These are phyloP conservation scores for Ylistrum balloti DNA, from an alignment of 1,140 invertebrate species.

Conservation along the genomic window DNA sequence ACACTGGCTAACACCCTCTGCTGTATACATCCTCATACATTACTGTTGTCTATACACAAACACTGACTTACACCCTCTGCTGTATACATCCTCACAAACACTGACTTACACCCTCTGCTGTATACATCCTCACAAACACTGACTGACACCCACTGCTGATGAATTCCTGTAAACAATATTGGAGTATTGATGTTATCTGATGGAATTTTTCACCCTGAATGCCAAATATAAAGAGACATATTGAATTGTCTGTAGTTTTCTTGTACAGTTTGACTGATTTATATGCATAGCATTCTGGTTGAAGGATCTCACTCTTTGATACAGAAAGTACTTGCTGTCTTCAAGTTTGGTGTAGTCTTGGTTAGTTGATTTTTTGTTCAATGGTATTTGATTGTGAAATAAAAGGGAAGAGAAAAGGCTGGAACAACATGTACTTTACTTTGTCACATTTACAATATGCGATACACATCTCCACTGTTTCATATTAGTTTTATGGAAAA, in stretches of 20 bases:
- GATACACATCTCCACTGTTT: neutral
- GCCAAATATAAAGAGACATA: constrained; percentile 25
- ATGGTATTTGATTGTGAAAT: neutral
- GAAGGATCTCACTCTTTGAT: neutral
- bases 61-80: too few relatives aligned
- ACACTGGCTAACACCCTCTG: too few relatives aligned
- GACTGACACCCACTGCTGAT: neutral
- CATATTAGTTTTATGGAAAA: neutral
- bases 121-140: too few relatives aligned
- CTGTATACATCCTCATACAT: neutral
- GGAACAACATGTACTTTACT: neutral
- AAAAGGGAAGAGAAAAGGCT: neutral
- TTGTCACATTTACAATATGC: neutral
- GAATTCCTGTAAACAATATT: neutral
- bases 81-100: too few relatives aligned
- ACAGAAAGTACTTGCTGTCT: neutral
- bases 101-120: too few relatives aligned
- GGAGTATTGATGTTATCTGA: neutral
- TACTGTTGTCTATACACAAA: neutral
- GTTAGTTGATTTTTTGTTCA: neutral
- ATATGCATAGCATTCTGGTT: neutral
- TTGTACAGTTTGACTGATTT: constrained; percentile 25
- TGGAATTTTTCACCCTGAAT: neutral
- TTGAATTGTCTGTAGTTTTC: constrained; percentile 8
- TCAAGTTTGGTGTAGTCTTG: neutral